Percentiles rank a stretch among this genome's conserved stretches.
These are phyloP conservation scores for Manacus vitellinus DNA, from an alignment of 2,113 vertebrate genomes.

Conservation along the genomic window DNA sequence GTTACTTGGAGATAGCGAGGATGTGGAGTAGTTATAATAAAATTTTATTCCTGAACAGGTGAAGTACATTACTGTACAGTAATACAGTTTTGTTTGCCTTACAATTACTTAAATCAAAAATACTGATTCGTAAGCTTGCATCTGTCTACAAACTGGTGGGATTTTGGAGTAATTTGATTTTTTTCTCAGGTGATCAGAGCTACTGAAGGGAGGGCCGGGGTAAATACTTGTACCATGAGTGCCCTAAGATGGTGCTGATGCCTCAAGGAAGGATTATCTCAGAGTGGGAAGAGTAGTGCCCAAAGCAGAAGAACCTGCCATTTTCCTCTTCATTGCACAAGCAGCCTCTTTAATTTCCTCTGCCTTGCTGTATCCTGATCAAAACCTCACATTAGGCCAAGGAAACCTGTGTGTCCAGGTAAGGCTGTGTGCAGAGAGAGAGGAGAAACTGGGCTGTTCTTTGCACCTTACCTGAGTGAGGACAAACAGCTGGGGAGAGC, in stretches of 20 bases:
- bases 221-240: slow-evolving; percentile 7
- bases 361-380: background rate
- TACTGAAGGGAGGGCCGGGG: background rate
- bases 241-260: slow-evolving; percentile 1
- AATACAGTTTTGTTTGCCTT: background rate
- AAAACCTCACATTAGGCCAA: background rate
- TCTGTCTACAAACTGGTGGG: background rate
- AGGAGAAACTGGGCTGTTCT: background rate
- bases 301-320: slow-evolving; percentile 32
- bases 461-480: background rate
- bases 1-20: background rate
- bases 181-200: background rate
- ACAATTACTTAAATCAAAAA: background rate
- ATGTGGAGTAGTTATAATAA: background rate
- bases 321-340: slow-evolving; percentile 1
- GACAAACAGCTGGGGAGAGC: background rate
- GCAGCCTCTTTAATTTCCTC: background rate
- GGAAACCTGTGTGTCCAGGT: background rate
- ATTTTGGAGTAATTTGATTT: background rate
- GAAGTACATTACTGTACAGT: background rate
- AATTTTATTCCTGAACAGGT: background rate
- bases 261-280: slow-evolving; percentile 8
- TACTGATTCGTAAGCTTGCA: background rate
- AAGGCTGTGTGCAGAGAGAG: background rate
- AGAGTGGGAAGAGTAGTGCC: background rate